Evolutionary conservation across 2,888 invertebrate genomes (phyloP), one percentile per base, ranked within the genome.

Genomic region (Philereme transversata): DNA sequence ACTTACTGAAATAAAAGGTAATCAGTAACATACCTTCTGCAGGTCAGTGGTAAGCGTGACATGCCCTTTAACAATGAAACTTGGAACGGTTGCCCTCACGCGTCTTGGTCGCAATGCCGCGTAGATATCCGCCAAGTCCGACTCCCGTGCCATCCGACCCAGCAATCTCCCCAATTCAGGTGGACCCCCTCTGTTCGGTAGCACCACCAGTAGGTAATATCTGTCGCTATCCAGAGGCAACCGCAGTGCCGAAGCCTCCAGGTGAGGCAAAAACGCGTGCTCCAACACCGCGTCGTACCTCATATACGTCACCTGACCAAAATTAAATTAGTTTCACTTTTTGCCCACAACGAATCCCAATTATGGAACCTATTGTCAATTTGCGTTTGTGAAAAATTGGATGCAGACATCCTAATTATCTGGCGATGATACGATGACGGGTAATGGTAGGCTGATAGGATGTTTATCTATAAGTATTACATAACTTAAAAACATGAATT

Each of bases 201-300:
- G 86, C 53, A 97, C 82, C 49, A 97, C 94, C 56, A 97, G 89
- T 46, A 97, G 90, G 77, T 96, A 96, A 80, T 97, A 97, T 58
- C 96, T 94, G 0, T 95, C 94, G 69, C 96, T 97, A 79, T 97
- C 97, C 56, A 97, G 83, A 8, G 97, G 97, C 76, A 97, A 93
- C 67, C 96, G 95, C 54, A 97, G 87, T 3, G 95, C 96, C 48
- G 95, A 93, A 7, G 96, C 94, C 73, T 95, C 94, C 68, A 97
- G 83, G 69, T 95, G 94, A 3, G 95, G 95, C 38, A 97, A 93
- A 78, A 95, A 96, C 41, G 95, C 95, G 81, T 95, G 96, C 54
- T 96, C 97, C 61, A 97, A 86, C 45, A 96, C 94, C 0, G 96
- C 94, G 64, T 97, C 95, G 84, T 97, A 97, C 38, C 94, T 94